phyloP scores from a whole-genome alignment of 2,113 vertebrate species.

The Vulpes lagopus region DNA sequence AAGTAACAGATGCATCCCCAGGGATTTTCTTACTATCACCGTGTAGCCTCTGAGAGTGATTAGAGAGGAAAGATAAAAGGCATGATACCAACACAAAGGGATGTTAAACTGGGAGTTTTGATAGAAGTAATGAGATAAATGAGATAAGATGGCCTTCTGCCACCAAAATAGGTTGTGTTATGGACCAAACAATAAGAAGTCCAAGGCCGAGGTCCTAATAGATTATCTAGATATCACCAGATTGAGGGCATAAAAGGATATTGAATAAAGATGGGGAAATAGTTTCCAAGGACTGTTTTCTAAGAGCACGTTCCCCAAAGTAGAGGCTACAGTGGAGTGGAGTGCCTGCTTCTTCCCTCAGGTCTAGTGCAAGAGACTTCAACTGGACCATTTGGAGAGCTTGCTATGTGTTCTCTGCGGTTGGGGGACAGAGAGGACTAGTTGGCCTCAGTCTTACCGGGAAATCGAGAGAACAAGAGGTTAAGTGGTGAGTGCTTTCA shows the following conservation, averaged over 20 bases:
- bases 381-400: neutral
- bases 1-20: neutral
- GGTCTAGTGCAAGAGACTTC: neutral
- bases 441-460: neutral
- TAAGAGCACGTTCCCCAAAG: neutral
- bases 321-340: neutral
- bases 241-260: neutral
- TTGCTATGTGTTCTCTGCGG: neutral
- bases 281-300: neutral
- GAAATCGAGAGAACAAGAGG: neutral
- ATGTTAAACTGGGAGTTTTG: slow-evolving; percentile 4
- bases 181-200: neutral
- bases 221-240: neutral
- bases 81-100: neutral
- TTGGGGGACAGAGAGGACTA: neutral
- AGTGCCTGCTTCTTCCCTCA: neutral
- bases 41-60: neutral
- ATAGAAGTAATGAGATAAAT: neutral
- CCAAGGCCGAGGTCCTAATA: neutral
- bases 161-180: neutral
- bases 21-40: neutral
- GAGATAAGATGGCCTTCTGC: neutral
- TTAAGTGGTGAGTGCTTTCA: neutral
- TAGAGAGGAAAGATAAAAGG: slow-evolving; percentile 40
- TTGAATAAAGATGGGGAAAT: neutral